Evolutionary conservation across 2,888 invertebrate genomes (phyloP).

Genomic region (Polyommatus iphigenia): DNA sequence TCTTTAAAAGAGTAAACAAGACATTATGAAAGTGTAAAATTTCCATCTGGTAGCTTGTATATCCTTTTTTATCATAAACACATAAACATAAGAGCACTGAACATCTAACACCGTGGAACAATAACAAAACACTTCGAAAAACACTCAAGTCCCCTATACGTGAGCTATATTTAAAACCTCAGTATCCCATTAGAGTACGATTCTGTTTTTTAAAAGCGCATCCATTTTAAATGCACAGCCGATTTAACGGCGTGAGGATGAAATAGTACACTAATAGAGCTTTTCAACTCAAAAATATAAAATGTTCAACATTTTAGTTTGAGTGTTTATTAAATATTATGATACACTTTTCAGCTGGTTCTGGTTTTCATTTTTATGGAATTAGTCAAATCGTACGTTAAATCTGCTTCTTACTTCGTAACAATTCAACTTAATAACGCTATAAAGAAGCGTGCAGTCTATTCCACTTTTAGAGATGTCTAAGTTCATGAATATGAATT

Average conservation of each 20-base stretch:
- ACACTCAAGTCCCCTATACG: conserved; percentile 55
- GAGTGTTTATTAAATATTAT: conserved; percentile 4
- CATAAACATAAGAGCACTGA: conserved; percentile 1
- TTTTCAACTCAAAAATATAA: conserved; percentile 10
- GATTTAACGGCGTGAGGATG: conserved; percentile 22
- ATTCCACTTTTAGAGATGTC: conserved; percentile 3
- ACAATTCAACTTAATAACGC: background rate
- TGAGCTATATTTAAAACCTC: conserved; percentile 59
- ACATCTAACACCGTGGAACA: conserved; percentile 40
- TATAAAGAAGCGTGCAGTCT: background rate
- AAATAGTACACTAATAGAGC: conserved; percentile 19
- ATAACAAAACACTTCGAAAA: conserved; percentile 49
- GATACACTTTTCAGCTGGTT: background rate
- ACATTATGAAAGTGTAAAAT: conserved; percentile 8
- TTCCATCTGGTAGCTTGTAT: background rate
- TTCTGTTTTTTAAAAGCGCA: conserved; percentile 36
- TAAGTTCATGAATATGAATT: conserved; percentile 30
- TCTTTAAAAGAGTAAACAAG: background rate
- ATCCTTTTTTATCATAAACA: conserved; percentile 13
- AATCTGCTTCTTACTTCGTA: background rate
- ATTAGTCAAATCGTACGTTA: background rate
- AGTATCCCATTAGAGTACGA: conserved; percentile 44
- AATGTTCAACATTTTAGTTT: conserved; percentile 16
- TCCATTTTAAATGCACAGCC: conserved; percentile 29
- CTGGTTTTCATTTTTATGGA: background rate